These are phyloP conservation scores for Tenthredo distinguenda DNA, from an alignment of 2,888 invertebrate species.

Conservation along the genomic window DNA sequence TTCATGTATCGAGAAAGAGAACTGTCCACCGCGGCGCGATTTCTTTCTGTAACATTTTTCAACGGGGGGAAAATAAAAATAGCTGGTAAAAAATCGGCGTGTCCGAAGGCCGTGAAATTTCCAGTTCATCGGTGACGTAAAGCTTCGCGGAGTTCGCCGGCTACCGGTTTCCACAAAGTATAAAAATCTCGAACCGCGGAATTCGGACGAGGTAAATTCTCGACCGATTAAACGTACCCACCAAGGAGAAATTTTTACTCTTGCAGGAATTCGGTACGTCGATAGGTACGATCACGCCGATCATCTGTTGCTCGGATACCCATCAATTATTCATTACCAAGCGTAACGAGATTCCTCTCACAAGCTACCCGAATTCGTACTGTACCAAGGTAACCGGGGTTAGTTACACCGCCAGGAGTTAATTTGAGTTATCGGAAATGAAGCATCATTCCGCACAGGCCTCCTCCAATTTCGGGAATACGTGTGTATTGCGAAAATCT, in stretches of 20 bases:
- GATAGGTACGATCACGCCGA: background rate
- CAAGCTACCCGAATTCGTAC: conserved; percentile 18
- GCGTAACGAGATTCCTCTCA: conserved; percentile 47
- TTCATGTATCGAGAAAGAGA: background rate
- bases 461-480: conserved; percentile 15
- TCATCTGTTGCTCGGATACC: conserved; percentile 45
- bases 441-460: conserved; percentile 28
- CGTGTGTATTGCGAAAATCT: conserved; percentile 13
- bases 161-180: background rate
- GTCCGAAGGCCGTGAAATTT: background rate
- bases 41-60: background rate
- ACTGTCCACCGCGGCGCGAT: background rate
- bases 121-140: background rate
- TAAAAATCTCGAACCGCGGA: background rate
- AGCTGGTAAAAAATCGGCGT: background rate
- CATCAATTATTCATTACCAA: conserved; percentile 46
- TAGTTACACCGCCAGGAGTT: conserved; percentile 43
- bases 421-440: conserved; percentile 51
- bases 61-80: background rate
- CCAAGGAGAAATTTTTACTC: background rate
- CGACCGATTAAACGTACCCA: conserved; percentile 1
- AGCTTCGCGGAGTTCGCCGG: background rate
- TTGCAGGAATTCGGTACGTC: background rate
- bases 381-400: background rate
- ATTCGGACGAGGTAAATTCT: background rate